Evolutionary conservation across 2,797 vertebrate genomes (phyloP).

Genomic region (Acrossocheilus wenchowensis): DNA sequence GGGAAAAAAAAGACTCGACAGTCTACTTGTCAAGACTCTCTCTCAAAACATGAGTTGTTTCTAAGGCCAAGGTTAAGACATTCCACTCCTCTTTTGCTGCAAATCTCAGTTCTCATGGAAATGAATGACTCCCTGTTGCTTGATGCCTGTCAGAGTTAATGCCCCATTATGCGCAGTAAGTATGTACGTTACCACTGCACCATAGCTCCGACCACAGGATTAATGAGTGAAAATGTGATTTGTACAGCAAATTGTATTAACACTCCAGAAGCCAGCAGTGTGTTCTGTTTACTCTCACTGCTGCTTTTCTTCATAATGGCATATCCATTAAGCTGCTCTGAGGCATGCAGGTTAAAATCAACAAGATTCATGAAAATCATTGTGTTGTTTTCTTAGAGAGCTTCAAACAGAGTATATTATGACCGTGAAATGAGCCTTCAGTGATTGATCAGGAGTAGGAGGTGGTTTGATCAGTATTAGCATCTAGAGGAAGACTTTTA

Average conservation of each 20-base stretch:
- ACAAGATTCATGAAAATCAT: not conserved
- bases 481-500: not conserved
- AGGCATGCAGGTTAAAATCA: constrained; percentile 16
- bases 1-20: not conserved
- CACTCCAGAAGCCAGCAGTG: constrained; percentile 1
- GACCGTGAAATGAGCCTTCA: not conserved
- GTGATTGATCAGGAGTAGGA: not conserved
- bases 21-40: not conserved
- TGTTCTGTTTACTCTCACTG: constrained; percentile 15
- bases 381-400: not conserved
- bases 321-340: not conserved
- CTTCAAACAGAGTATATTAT: not conserved
- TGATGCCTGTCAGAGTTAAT: not conserved
- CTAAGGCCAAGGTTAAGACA: not conserved
- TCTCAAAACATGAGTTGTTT: not conserved
- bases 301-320: not conserved
- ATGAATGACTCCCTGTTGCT: constrained; percentile 3
- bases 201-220: not conserved
- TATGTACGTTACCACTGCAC: not conserved
- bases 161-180: not conserved
- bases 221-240: constrained; percentile 26
- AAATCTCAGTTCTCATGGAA: not conserved
- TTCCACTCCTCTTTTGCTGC: not conserved
- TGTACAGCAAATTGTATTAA: not conserved
- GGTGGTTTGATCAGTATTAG: not conserved